Base-by-base conservation (phyloP, 2,888 invertebrate genomes). In the Ernsta delagoae region DNA sequence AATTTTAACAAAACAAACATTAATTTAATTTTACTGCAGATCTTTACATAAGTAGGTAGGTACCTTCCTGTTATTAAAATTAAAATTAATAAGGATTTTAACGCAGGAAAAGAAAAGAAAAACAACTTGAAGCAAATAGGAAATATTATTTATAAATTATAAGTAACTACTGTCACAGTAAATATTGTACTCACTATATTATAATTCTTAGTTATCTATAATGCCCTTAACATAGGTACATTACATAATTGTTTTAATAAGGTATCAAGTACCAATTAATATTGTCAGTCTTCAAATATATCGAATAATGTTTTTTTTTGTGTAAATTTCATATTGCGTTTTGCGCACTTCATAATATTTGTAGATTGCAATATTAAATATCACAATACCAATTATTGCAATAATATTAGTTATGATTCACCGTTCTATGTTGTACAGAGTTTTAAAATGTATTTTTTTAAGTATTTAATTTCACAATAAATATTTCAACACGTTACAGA, bases 131-230 rank as follows among this genome's bases (percentile, higher is more conserved):
- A 4, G 36, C 5, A 36, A 36, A 4, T 5, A 36, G 5, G 5
- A 3, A 36, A 36, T 36, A 36, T 36, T 36, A 36, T 36, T n/a
- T n/a, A n/a, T n/a, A n/a, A n/a, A n/a, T n/a, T n/a, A n/a, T n/a
- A n/a, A n/a, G n/a, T n/a, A n/a, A n/a, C n/a, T n/a, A n/a, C n/a
- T 36, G 36, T 86, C 82, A 84, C 86, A 88, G 85, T 90, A 86
- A 83, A 79, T 88, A 89, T 90, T 90, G 88, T 90, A 91, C 90
- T 90, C 88, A 89, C 78, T 78, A 79, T 85, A n/a, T n/a, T n/a
- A 84, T 74, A 67, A 41, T 41, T 72, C 77, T 75, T 79, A 81
- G 70, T 74, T 75, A 70, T 80, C 81, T 84, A 82, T 62, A 72
- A 72, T 60, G 77, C 48, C 39, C 68, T 77, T 79, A 79, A 72